Conservation (phyloP, 2,888 invertebrate species). For the Onchidella celtica region DNA sequence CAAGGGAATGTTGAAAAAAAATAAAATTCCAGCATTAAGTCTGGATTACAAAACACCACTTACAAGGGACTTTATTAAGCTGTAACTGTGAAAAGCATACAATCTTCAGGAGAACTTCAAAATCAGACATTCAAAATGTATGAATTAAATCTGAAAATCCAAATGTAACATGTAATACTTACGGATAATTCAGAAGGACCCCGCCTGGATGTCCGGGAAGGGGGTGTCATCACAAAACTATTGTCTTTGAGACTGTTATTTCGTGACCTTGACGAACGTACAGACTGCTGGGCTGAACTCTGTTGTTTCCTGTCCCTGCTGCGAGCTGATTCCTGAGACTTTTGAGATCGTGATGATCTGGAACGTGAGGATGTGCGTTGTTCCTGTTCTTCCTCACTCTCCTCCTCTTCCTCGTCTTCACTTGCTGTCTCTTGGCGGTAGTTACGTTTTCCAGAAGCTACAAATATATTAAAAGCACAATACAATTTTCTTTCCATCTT, state of each 20-base stretch:
- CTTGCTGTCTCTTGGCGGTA: conserved; percentile 22
- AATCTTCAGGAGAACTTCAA: no score
- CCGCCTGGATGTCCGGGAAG: conserved; percentile 57
- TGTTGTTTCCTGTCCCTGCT: conserved; percentile 42
- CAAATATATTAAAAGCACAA: not conserved
- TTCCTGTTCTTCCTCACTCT: conserved; percentile 53
- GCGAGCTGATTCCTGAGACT: conserved; percentile 38
- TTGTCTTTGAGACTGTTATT: conserved; percentile 24
- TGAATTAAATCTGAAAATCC: no score
- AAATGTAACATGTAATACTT: no score
- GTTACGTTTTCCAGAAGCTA: conserved; percentile 28
- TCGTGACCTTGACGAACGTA: conserved; percentile 10
- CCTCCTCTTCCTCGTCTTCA: conserved; percentile 52
- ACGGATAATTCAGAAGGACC: conserved; percentile 74
- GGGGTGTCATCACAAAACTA: not conserved
- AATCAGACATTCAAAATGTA: no score
- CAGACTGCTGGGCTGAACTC: not conserved
- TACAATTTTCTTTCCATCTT: not conserved
- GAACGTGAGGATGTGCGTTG: conserved; percentile 50
- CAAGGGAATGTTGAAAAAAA: no score
- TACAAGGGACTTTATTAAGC: no score
- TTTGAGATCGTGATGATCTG: conserved; percentile 48
- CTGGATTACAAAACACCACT: no score
- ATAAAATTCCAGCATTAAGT: no score
- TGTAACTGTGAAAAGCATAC: no score